Evolutionary conservation across 2,113 vertebrate genomes (phyloP).

Genomic region (Riparia riparia): DNA sequence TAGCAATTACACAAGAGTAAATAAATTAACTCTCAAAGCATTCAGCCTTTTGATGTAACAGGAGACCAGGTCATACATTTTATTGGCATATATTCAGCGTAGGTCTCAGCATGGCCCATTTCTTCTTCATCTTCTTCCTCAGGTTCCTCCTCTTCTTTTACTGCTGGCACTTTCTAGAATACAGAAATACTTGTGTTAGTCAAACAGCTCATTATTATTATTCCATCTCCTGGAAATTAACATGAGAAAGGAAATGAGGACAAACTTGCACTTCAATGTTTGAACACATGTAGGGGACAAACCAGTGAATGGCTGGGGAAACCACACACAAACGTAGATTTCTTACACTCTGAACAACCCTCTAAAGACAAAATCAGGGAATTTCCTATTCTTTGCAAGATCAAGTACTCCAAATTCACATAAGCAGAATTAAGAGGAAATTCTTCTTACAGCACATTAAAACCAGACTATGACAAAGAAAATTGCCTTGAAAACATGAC

Average conservation of each 20-base stretch:
- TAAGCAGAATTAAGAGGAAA: background rate
- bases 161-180: conserved; percentile 86
- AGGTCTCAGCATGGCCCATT: conserved; percentile 96
- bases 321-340: background rate
- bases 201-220: background rate
- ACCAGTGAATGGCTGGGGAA: background rate
- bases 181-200: conserved; percentile 2
- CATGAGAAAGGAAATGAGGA: background rate
- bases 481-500: background rate
- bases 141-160: conserved; percentile 94
- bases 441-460: background rate
- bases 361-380: background rate
- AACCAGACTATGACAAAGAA: background rate
- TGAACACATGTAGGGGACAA: background rate
- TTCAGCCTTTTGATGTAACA: background rate
- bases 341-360: background rate
- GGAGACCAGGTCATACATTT: conserved; percentile 82
- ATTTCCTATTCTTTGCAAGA: background rate
- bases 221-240: background rate
- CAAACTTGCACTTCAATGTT: background rate
- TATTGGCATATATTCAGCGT: conserved; percentile 98
- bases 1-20: background rate
- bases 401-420: background rate
- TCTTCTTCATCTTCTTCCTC: conserved; percentile 99
- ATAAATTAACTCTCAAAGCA: background rate